A percentile compares a stretch with the other conserved stretches of the same genome.
These are phyloP conservation scores for Turritopsis dohrnii DNA, from an alignment of 30 jellyfish, hydroid and myxozoan genomes.

Conservation along the genomic window DNA sequence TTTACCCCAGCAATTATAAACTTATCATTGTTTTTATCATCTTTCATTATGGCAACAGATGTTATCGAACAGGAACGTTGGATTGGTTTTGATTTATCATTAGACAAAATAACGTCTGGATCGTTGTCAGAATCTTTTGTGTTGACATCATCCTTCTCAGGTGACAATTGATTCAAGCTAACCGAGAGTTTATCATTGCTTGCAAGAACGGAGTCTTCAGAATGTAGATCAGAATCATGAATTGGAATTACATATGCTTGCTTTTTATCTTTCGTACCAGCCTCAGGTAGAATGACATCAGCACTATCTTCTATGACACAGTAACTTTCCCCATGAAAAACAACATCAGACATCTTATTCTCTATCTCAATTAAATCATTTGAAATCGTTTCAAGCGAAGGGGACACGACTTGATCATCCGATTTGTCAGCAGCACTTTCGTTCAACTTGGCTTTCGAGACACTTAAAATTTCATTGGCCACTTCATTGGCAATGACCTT, in stretches of 20 bases:
- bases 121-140: neutral
- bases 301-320: slow-evolving; percentile 1
- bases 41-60: slow-evolving; percentile 30
- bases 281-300: neutral
- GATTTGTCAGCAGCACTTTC: neutral
- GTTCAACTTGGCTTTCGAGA: neutral
- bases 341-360: neutral
- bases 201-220: slow-evolving; percentile 19
- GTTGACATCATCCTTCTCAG: neutral
- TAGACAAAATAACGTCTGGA: neutral
- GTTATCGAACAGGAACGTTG: slow-evolving; percentile 18
- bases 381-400: neutral
- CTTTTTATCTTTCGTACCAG: neutral
- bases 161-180: neutral
- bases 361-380: neutral
- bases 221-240: slow-evolving; percentile 1
- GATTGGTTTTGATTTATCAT: neutral
- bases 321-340: slow-evolving; percentile 21
- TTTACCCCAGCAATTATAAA: slow-evolving; percentile 33
- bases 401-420: neutral
- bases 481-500: slow-evolving; percentile 3
- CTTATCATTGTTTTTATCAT: neutral
- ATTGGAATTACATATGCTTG: neutral
- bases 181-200: neutral
- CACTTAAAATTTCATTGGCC: neutral